A percentile compares a stretch with the other conserved stretches of the same genome.
Conservation (phyloP, 2,888 invertebrate species). For the Eilema sororculum region DNA sequence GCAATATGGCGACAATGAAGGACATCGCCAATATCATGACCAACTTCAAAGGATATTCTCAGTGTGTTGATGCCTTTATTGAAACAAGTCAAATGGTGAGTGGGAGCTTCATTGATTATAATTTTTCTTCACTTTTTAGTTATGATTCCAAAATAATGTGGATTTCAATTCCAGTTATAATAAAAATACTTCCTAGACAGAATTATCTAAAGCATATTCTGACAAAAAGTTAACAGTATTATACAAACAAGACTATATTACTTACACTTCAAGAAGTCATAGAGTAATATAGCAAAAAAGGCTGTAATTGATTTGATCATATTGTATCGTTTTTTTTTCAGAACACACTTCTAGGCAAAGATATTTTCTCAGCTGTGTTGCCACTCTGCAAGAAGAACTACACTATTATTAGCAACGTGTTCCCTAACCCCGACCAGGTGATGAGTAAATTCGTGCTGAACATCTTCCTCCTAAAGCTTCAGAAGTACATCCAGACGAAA, state of each 20-base stretch:
- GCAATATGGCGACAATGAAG: constrained; percentile 96
- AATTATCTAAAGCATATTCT: too few species aligned
- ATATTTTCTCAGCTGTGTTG: constrained; percentile 96
- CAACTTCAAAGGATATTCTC: constrained; percentile 98
- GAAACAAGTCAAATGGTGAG: constrained; percentile 97
- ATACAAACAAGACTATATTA: too few species aligned
- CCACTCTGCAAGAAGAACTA: constrained; percentile 96
- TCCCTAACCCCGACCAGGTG: constrained; percentile 97
- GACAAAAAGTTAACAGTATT: too few species aligned
- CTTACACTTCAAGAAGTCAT: too few species aligned
- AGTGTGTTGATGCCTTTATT: constrained; percentile 98
- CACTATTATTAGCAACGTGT: constrained; percentile 94
- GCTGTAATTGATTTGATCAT: neutral
- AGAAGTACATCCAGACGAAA: constrained; percentile 94
- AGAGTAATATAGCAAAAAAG: too few species aligned
- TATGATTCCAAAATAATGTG: neutral
- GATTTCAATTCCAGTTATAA: too few species aligned
- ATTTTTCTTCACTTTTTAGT: neutral
- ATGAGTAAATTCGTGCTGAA: constrained; percentile 99
- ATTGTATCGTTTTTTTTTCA: constrained; percentile 68
- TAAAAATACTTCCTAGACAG: too few species aligned
- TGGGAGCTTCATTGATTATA: neutral
- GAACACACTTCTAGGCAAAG: constrained; percentile 94
- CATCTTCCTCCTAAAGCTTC: constrained; percentile 96
- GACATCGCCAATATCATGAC: constrained; percentile 96